A percentile compares a stretch with the other conserved stretches of the same genome.
phyloP scores from a whole-genome alignment of 2,113 vertebrate species.

The Ramphastos sulfuratus region DNA sequence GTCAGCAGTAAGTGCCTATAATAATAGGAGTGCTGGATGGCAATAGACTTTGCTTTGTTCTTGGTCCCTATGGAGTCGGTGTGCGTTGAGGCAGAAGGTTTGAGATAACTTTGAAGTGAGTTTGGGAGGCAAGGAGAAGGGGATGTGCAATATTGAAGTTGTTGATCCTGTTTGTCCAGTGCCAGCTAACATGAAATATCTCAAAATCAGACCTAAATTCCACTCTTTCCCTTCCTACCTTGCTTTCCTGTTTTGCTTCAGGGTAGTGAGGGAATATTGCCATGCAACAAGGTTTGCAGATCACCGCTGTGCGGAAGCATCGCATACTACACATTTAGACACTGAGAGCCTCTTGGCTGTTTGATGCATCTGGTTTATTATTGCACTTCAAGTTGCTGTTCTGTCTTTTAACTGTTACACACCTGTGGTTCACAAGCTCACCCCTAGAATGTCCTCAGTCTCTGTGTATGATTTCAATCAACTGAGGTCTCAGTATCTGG shows the following conservation, averaged over 20 bases:
- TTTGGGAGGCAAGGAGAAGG: not conserved
- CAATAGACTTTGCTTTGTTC: conserved; percentile 43
- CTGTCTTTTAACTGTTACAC: not conserved
- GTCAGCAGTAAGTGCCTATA: conserved; percentile 35
- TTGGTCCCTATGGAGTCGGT: not conserved
- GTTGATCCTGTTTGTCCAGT: not conserved
- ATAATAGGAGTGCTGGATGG: not conserved
- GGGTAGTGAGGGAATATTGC: not conserved
- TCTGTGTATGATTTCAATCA: not conserved
- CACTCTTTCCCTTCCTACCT: not conserved
- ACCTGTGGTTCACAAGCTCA: not conserved
- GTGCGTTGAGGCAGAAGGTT: not conserved
- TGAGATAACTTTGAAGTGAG: not conserved
- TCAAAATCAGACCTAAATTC: not conserved
- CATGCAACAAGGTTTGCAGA: not conserved
- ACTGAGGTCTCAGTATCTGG: not conserved
- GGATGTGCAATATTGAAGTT: not conserved
- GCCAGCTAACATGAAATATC: not conserved
- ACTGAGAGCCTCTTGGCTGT: not conserved
- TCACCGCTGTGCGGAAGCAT: not conserved
- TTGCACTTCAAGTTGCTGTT: not conserved
- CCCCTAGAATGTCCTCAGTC: not conserved
- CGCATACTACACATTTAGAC: not conserved
- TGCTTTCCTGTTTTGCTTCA: not conserved
- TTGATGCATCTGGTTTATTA: not conserved